Evolutionary conservation across 2,888 invertebrate genomes (phyloP).

Genomic region (Omphaloscelis lunosa): DNA sequence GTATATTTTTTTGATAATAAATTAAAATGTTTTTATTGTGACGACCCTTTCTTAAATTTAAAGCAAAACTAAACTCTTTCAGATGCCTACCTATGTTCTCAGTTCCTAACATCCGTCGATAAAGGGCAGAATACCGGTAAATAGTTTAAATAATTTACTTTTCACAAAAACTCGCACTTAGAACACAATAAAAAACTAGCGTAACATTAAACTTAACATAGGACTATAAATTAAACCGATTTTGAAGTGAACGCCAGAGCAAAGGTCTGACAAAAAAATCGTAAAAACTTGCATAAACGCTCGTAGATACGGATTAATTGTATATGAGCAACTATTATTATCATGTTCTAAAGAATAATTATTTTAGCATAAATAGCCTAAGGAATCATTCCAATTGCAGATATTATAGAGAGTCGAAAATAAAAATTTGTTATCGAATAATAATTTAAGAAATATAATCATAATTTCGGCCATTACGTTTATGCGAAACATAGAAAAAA

Average conservation of each 20-base stretch:
- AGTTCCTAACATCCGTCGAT: too few species aligned
- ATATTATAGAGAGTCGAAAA: neutral
- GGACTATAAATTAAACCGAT: too few species aligned
- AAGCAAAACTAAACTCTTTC: neutral
- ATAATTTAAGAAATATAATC: neutral
- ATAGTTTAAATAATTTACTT: too few species aligned
- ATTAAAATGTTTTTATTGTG: neutral
- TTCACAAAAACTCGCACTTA: too few species aligned
- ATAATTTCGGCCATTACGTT: neutral
- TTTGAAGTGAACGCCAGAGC: too few species aligned
- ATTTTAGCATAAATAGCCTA: neutral
- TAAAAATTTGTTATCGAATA: neutral
- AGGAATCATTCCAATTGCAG: neutral
- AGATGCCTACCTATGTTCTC: neutral
- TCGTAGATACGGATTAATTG: neutral
- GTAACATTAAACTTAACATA: too few species aligned
- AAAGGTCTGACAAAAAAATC: neutral
- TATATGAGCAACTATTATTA: neutral
- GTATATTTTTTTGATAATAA: neutral
- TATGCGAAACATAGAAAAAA: neutral
- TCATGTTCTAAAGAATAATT: neutral
- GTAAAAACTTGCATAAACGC: neutral
- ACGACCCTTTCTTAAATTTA: neutral
- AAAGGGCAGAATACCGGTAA: too few species aligned
- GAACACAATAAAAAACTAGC: too few species aligned